phyloP scores from a whole-genome alignment of 2,888 invertebrate genomes.

The Lamproptera curius region DNA sequence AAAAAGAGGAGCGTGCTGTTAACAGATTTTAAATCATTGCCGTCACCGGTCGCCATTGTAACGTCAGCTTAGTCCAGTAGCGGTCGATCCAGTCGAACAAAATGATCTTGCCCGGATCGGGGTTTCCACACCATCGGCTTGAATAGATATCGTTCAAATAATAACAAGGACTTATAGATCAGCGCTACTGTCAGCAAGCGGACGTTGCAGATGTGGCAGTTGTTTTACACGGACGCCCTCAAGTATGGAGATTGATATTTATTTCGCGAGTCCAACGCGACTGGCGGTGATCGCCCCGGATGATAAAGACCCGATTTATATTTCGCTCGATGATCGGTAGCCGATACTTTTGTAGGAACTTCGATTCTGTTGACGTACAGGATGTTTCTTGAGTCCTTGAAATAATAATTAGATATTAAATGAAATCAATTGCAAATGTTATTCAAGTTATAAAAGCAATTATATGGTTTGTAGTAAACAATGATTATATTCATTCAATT shows the following conservation, averaged over 20 bases:
- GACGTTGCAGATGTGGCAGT: slow-evolving; percentile 39
- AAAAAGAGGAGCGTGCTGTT: slow-evolving; percentile 77
- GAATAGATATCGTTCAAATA: slow-evolving; percentile 78
- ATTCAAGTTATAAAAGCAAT: no score
- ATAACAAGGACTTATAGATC: slow-evolving; percentile 78
- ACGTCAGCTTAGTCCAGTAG: slow-evolving; percentile 77
- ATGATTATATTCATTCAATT: no score
- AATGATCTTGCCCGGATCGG: slow-evolving; percentile 70
- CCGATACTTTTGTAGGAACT: slow-evolving; percentile 60
- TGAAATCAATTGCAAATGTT: no score
- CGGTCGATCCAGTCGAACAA: slow-evolving; percentile 73
- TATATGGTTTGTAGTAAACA: no score
- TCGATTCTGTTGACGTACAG: slow-evolving; percentile 52
- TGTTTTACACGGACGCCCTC: slow-evolving; percentile 50
- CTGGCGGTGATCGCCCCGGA: slow-evolving; percentile 66
- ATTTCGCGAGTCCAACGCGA: slow-evolving; percentile 60
- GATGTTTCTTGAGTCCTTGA: no score
- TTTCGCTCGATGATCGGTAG: slow-evolving; percentile 72
- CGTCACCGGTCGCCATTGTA: slow-evolving; percentile 72
- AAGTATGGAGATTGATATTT: slow-evolving; percentile 75
- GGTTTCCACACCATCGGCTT: slow-evolving; percentile 73
- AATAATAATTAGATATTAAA: no score
- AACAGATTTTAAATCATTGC: slow-evolving; percentile 79
- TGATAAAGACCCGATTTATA: slow-evolving; percentile 75
- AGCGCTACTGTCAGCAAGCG: slow-evolving; percentile 42